Conservation (phyloP, 2,113 vertebrate genomes). For the Plotosus lineatus region DNA sequence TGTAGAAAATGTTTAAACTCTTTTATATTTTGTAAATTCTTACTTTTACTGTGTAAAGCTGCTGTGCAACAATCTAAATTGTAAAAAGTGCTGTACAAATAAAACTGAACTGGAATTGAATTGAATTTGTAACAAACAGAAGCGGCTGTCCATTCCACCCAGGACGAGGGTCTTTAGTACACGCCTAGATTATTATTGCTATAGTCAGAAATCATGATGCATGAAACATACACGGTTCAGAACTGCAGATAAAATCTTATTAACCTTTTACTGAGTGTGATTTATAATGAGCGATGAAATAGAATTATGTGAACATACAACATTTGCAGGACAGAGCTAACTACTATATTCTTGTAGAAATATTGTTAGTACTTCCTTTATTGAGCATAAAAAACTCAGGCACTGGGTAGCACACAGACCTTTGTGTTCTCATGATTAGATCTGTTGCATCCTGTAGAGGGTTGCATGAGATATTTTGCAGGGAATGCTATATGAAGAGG, state of each 20-base stretch:
- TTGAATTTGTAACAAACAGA: too few relatives aligned
- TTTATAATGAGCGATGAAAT: background rate
- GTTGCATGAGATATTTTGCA: background rate
- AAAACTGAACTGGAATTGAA: too few relatives aligned
- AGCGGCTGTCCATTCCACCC: too few relatives aligned
- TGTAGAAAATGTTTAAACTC: too few relatives aligned
- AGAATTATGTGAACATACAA: background rate
- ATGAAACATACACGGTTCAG: too few relatives aligned
- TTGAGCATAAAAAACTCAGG: background rate
- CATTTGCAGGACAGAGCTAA: background rate
- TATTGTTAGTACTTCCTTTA: background rate
- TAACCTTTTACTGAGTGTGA: background rate
- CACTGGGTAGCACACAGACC: background rate
- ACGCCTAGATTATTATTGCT: background rate
- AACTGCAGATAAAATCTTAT: background rate
- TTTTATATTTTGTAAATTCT: too few relatives aligned
- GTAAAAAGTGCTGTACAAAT: too few relatives aligned
- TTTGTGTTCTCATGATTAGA: too few relatives aligned
- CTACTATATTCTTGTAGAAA: background rate
- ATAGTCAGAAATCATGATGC: background rate
- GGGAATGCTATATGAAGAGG: background rate
- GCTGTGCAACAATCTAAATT: too few relatives aligned
- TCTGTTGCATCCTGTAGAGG: background rate
- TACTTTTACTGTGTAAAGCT: too few relatives aligned
- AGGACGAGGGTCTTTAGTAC: background rate